These are phyloP conservation scores for Meriones unguiculatus DNA, from an alignment of 2,113 vertebrate species.

Conservation along the genomic window DNA sequence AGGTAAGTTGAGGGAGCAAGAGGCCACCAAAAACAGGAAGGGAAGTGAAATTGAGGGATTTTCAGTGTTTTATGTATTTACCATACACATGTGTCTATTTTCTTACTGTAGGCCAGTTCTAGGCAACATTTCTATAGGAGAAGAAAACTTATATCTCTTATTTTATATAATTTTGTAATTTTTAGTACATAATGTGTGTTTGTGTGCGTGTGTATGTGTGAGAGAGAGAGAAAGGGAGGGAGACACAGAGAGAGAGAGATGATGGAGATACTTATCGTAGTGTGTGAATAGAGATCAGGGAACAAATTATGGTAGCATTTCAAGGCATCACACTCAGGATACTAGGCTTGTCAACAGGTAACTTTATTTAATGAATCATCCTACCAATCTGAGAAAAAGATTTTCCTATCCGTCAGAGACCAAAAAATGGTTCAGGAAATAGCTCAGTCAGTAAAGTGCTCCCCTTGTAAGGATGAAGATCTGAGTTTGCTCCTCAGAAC, in stretches of 20 bases:
- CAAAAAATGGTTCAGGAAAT: not conserved
- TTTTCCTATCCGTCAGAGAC: constrained; percentile 15
- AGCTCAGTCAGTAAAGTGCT: not conserved
- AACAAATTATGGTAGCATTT: not conserved
- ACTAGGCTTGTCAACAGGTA: not conserved
- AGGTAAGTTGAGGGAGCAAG: not conserved
- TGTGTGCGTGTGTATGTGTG: not conserved
- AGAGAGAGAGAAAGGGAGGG: too few species aligned
- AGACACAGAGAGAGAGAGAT: too few species aligned
- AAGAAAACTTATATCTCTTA: not conserved
- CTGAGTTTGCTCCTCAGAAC: not conserved
- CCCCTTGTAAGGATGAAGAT: not conserved
- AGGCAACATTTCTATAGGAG: not conserved
- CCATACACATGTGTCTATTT: too few species aligned
- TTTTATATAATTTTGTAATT: not conserved
- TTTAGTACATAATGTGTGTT: not conserved
- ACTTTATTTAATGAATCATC: not conserved
- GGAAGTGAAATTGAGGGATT: too few species aligned
- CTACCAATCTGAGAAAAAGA: not conserved
- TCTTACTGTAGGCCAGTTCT: not conserved
- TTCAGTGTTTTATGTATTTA: not conserved
- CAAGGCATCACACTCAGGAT: not conserved
- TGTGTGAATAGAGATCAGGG: not conserved
- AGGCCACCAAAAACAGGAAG: not conserved
- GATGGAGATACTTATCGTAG: not conserved